Evolutionary conservation across 2,888 invertebrate species (phyloP).

Genomic region (Acrobasis suavella): DNA sequence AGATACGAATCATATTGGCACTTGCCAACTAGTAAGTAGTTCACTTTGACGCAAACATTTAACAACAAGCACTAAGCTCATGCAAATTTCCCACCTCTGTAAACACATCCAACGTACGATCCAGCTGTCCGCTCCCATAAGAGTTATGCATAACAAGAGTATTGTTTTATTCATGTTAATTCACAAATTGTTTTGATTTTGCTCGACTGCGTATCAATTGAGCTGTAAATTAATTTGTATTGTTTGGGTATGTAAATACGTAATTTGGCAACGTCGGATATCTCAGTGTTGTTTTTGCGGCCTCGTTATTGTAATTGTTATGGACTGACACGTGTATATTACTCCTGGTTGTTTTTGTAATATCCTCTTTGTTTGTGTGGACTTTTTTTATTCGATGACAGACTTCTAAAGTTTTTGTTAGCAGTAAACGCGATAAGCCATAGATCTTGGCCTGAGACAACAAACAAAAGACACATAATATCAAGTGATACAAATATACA

Average conservation of each 20-base stretch:
- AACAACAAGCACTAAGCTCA: neutral
- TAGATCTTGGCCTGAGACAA: too few relatives aligned
- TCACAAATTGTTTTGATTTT: conserved; percentile 33
- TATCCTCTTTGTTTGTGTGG: neutral
- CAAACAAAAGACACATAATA: too few relatives aligned
- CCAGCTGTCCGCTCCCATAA: conserved; percentile 47
- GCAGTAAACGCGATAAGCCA: too few relatives aligned
- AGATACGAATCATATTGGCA: too few relatives aligned
- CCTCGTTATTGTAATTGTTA: neutral
- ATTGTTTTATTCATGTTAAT: conserved; percentile 32
- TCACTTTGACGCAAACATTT: too few relatives aligned
- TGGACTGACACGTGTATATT: neutral
- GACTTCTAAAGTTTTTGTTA: too few relatives aligned
- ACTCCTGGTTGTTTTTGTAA: neutral
- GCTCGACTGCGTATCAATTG: conserved; percentile 27
- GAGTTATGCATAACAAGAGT: conserved; percentile 27
- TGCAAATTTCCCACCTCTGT: conserved; percentile 30
- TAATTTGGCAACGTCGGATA: conserved; percentile 16
- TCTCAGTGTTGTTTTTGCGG: conserved; percentile 18
- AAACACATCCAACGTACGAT: conserved; percentile 47
- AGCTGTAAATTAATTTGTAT: conserved; percentile 23
- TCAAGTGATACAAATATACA: too few relatives aligned
- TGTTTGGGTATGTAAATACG: conserved; percentile 22
- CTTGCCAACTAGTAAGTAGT: too few relatives aligned
- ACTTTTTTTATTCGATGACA: too few relatives aligned